Percentiles rank a stretch among this genome's conserved stretches.
These are phyloP conservation scores for Ara ararauna DNA, from an alignment of 2,797 vertebrate genomes.

Conservation along the genomic window DNA sequence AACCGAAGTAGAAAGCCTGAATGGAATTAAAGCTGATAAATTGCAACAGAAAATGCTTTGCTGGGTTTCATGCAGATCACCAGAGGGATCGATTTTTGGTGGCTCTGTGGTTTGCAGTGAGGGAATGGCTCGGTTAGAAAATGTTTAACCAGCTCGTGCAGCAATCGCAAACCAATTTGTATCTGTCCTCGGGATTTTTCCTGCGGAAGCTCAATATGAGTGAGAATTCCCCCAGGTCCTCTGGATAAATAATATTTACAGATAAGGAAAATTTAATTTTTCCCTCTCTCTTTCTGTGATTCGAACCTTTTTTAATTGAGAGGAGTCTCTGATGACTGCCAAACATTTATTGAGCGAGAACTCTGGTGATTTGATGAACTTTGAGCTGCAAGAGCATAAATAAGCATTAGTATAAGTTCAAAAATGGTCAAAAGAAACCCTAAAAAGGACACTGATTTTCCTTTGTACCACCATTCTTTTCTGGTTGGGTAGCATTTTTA, in stretches of 20 bases:
- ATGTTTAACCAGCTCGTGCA: conserved; percentile 20
- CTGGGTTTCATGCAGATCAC: background rate
- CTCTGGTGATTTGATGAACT: conserved; percentile 38
- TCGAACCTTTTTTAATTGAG: conserved; percentile 34
- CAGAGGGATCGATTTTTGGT: background rate
- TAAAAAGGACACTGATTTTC: background rate
- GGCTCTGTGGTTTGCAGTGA: conserved; percentile 8
- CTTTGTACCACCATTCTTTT: background rate
- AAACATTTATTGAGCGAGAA: conserved; percentile 46
- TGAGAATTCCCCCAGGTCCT: background rate
- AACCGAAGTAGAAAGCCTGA: background rate
- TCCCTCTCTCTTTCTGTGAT: background rate
- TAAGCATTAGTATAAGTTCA: background rate
- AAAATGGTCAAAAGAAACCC: background rate
- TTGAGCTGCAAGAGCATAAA: conserved; percentile 33
- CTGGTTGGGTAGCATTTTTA: background rate
- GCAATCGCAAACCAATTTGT: background rate
- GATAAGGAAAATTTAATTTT: conserved; percentile 12
- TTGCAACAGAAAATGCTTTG: background rate
- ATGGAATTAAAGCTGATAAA: background rate
- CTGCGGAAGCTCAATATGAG: background rate
- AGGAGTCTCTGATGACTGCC: conserved; percentile 28
- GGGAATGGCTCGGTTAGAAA: conserved; percentile 10
- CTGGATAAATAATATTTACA: conserved; percentile 38
- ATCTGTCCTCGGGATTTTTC: conserved; percentile 1